Conservation (phyloP, 2,113 vertebrate species). For the Brienomyrus longianalis region DNA sequence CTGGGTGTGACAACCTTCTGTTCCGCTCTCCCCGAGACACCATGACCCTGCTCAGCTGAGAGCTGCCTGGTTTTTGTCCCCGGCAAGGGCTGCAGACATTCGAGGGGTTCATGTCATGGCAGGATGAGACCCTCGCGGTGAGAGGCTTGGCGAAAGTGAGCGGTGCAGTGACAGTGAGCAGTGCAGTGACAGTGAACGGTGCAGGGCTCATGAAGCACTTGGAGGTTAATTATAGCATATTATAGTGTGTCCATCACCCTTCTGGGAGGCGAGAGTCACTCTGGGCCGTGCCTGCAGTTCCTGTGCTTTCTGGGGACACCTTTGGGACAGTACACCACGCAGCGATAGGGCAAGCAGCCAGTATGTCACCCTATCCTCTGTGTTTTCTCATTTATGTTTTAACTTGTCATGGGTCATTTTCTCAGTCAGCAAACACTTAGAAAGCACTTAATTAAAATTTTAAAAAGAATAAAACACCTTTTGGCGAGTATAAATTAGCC, state of each 20-base stretch:
- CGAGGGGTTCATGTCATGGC: too few relatives aligned
- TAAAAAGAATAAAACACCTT: background rate
- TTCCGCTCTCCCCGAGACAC: background rate
- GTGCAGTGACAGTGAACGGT: background rate
- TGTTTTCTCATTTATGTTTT: background rate
- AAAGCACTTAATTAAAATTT: background rate
- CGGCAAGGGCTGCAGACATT: too few relatives aligned
- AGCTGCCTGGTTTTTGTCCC: background rate
- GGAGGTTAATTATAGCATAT: constrained; percentile 22
- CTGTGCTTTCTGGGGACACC: constrained; percentile 35
- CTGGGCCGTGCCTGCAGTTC: constrained; percentile 27
- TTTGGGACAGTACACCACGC: constrained; percentile 26
- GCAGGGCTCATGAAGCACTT: constrained; percentile 13
- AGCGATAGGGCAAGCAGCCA: background rate
- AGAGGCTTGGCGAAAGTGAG: background rate
- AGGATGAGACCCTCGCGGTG: background rate
- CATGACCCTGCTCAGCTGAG: background rate
- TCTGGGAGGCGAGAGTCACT: constrained; percentile 31
- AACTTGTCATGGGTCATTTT: background rate
- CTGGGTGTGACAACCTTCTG: too few relatives aligned
- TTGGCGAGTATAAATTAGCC: too few relatives aligned
- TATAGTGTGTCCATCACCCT: constrained; percentile 37
- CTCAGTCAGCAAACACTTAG: background rate
- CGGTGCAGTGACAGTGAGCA: too few relatives aligned
- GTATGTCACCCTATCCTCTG: constrained; percentile 16